phyloP scores from a whole-genome alignment of 2,113 vertebrate species.

The Dicaeum eximium region DNA sequence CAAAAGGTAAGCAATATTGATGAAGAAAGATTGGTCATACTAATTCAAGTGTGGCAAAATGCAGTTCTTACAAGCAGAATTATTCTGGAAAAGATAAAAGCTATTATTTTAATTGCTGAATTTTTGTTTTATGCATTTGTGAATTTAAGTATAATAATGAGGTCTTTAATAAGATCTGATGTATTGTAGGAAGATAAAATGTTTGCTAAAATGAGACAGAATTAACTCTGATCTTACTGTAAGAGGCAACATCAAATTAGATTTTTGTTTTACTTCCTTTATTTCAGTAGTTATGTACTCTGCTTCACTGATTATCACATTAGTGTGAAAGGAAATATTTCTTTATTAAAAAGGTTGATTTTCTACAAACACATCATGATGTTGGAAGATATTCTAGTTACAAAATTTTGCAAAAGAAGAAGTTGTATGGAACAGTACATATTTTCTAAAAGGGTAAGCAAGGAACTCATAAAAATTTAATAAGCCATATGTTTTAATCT shows the following conservation, averaged over 20 bases:
- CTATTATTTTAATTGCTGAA: not conserved
- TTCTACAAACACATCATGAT: not conserved
- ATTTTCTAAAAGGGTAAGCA: constrained; percentile 24
- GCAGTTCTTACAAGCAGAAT: not conserved
- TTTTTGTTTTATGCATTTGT: not conserved
- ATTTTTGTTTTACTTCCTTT: not conserved
- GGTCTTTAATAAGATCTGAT: not conserved
- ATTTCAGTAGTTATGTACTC: not conserved
- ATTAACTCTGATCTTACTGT: not conserved
- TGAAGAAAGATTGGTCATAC: not conserved
- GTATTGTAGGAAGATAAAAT: not conserved
- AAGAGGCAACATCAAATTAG: not conserved
- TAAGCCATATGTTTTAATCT: not conserved
- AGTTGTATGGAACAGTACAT: not conserved
- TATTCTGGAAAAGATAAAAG: not conserved
- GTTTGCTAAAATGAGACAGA: not conserved
- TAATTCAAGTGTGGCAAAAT: not conserved
- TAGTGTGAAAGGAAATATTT: not conserved
- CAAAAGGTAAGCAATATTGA: not conserved
- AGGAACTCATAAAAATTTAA: not conserved
- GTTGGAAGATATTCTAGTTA: not conserved
- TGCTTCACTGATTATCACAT: constrained; percentile 17
- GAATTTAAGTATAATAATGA: not conserved
- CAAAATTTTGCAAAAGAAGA: not conserved
- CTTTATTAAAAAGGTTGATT: not conserved